Percentiles rank a stretch among this genome's conserved stretches.
Conservation (phyloP, 1,140 invertebrate species). For the Lordiphosa stackelbergi region DNA sequence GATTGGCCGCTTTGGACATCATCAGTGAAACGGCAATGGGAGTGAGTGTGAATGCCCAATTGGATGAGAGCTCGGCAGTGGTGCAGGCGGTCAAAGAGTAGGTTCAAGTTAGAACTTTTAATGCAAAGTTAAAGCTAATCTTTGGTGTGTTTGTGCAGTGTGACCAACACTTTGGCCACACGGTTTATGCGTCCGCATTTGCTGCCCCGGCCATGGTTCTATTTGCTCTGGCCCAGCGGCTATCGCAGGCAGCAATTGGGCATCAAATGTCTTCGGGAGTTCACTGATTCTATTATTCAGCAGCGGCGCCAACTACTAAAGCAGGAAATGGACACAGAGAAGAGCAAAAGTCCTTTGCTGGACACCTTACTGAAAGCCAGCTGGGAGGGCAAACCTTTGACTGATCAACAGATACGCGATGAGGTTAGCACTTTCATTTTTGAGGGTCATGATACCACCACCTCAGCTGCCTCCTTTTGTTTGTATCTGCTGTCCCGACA, state of each 20-base stretch:
- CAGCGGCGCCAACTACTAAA: slow-evolving; percentile 25
- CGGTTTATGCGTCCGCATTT: slow-evolving; percentile 65
- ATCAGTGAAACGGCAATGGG: slow-evolving; percentile 90
- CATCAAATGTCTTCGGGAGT: slow-evolving; percentile 60
- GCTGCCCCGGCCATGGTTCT: slow-evolving; percentile 51
- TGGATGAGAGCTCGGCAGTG: slow-evolving; percentile 83
- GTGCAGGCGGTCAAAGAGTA: slow-evolving; percentile 84
- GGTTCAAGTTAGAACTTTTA: slow-evolving; percentile 26
- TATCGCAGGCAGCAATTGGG: slow-evolving; percentile 54
- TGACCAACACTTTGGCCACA: slow-evolving; percentile 45
- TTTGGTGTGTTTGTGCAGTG: slow-evolving; percentile 25
- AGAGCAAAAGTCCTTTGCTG: slow-evolving; percentile 78
- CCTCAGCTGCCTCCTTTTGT: slow-evolving; percentile 52
- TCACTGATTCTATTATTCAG: slow-evolving; percentile 64
- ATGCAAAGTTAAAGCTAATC: background rate
- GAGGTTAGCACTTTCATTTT: slow-evolving; percentile 85
- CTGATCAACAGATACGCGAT: slow-evolving; percentile 82
- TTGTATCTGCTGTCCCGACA: slow-evolving; percentile 57
- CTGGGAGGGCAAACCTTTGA: slow-evolving; percentile 77
- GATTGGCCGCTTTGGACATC: slow-evolving; percentile 52
- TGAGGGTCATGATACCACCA: slow-evolving; percentile 76
- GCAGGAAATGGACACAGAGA: background rate
- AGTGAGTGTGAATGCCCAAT: slow-evolving; percentile 84
- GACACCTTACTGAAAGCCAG: slow-evolving; percentile 83
- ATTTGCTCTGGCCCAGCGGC: slow-evolving; percentile 38